A percentile compares a stretch with the other conserved stretches of the same genome.
phyloP scores from a whole-genome alignment of 2,888 invertebrate species.

The Phytoseiulus persimilis region DNA sequence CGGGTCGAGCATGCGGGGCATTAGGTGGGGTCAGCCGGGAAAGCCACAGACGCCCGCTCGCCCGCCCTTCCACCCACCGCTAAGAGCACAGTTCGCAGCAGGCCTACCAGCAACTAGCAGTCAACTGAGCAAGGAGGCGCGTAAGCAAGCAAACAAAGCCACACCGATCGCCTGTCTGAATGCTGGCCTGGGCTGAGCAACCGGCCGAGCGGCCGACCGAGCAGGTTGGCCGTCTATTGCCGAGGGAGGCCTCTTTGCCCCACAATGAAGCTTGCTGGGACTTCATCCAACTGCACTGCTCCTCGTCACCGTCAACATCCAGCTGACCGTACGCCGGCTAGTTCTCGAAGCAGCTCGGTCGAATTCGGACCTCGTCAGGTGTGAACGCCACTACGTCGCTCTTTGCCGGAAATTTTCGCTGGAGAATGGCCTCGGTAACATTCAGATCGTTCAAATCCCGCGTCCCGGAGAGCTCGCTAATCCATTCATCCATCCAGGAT shows the following conservation, averaged over 20 bases:
- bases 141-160: not conserved
- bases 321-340: not conserved
- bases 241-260: not conserved
- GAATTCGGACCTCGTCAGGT: not conserved
- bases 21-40: no score
- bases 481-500: no score
- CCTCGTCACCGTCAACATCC: not conserved
- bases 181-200: not conserved
- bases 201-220: not conserved
- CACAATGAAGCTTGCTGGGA: not conserved
- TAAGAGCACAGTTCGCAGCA: not conserved
- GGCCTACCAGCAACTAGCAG: not conserved
- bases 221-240: not conserved
- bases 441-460: no score
- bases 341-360: not conserved
- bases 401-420: no score
- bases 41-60: no score
- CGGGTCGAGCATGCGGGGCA: no score
- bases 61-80: no score
- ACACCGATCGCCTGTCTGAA: not conserved
- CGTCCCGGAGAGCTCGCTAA: no score
- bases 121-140: not conserved
- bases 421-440: no score
- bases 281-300: not conserved
- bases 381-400: no score